Base-by-base conservation (phyloP, 2,113 vertebrate species). In the Dicentrarchus labrax region DNA sequence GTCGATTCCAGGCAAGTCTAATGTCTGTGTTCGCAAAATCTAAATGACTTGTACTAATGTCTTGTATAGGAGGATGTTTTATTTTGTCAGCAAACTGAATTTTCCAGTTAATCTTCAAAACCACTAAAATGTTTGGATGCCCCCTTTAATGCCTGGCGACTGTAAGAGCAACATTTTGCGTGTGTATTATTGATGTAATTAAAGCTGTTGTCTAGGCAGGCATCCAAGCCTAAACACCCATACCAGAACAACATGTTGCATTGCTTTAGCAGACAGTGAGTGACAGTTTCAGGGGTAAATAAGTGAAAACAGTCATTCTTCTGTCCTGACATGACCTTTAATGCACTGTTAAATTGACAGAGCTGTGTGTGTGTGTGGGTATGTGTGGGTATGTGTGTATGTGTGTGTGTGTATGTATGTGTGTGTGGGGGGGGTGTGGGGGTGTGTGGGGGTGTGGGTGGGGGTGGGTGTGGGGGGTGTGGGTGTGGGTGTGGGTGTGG, bases 281-380 rank as follows among this genome's bases (percentile, higher is more conserved):
- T 73, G 74, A 71, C 71, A 45, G 61, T 71, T 77, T 12, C 17
- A 78, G 15, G 70, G 47, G 8, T 83, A 72, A 81, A 81, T 76
- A 43, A 68, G 67, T 15, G 30, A 67, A 84, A 66, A 59, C 24
- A 53, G 85, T 19, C 54, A 17, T 61, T 75, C 10, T 3, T 75
- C 39, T 76, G 65, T 77, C 66, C 68, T 57, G 62, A 13, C n/a
- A 1, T 78, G 75, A 76, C 72, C 56, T 79, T 66, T 76, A 48
- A 76, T 54, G 47, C 59, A 41, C 47, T 21, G 51, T 67, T 82
- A 79, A 77, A 66, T 45, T 39, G 60, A 72, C 45, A 24, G 30
- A 64, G 50, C 13, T 24, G 41, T 30, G 36, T 51, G 41, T 12
- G n/a, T 54, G 56, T 68, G 59, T 59, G n/a, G 66, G 11, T 41